Evolutionary conservation across 2,797 vertebrate genomes (phyloP), one percentile per base, ranked within the genome.

Genomic region (Amniataba percoides): DNA sequence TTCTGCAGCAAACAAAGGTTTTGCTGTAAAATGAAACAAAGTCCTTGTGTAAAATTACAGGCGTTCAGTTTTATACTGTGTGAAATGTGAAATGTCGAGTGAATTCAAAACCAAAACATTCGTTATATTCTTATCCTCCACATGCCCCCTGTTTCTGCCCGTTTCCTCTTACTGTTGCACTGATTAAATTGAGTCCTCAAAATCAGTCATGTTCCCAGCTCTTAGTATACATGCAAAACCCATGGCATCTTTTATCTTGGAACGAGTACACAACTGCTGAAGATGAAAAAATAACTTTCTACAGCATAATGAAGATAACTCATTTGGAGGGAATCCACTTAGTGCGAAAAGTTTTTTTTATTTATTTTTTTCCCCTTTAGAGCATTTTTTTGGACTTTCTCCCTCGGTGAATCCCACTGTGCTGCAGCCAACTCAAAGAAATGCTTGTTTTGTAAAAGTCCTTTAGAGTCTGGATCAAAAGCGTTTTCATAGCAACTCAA

Each of bases 381-480:
- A 73, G 71, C 45, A 36, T 68, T 61, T 77, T 62, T 74, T 80
- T 77, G 68, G 74, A 68, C 56, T 72, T 72, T 39, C 80, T 9
- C 68, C 82, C 82, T 70, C 5, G 57, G 88, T 88, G 80, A 82
- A 76, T 89, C 88, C 87, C 71, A 82, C 86, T 80, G 88, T 81
- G 84, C 83, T 77, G 27, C 56, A 83, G 85, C 87, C 87, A 86
- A 84, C 86, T 89, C 83, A 86, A 89, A 84, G 85, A 89, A 88
- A 85, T 74, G 63, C 88, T 80, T 90, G 89, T 92, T 91, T 88
- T 82, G 75, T 89, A 80, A 89, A 90, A 89, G 74, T 80, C 70
- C 80, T 88, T 91, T 89, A 83, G 89, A 86, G 83, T 86, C 61
- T 77, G 76, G 72, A 92, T 91, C 86, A 90, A 88, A 93, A 83